Evolutionary conservation across 2,888 invertebrate genomes (phyloP), one percentile per base, ranked within the genome.

Genomic region (Dasysyrphus tricinctus): DNA sequence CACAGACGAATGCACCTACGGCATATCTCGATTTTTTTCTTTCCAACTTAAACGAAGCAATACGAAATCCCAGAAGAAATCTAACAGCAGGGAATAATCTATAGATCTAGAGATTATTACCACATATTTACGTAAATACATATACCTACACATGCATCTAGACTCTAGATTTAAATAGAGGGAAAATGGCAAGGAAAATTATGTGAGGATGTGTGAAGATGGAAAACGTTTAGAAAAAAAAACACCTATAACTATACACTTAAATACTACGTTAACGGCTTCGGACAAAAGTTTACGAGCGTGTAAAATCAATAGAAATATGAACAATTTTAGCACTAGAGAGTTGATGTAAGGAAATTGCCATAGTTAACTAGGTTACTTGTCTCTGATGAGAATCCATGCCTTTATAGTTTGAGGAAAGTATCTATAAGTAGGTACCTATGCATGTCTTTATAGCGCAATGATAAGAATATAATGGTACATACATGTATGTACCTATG

Each of bases 331-430:
- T 24, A 63, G 24, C 54, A 76, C 54, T 56, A 47, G 29, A 32
- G 19, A 3, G 24, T 3, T 24, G 24, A 39, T 16, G 39, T 24
- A 29, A 57, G 65, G 47, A 72, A 59, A 65, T 72, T 42, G 65
- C 51, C 42, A 77, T 77, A 65, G 32, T 65, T 65, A 82, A 82
- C 72, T 72, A 67, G 81, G 81, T 77, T 77, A 76, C 72, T 77
- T 42, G 72, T 65, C 72, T 49, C 14, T 59, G n/a, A 61, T 37
- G 47, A 65, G 63, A 39, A 49, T 39, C n/a, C 42, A 7, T 32
- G 54, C 19, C 37, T 42, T 49, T 61, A 6, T 37, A 74, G 61
- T 51, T 69, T 24, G 49, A 44, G 42, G 8, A 42, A 61, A 29
- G 61, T 32, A 32, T 32, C 32, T 32, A 32, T 32, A 32, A 32